A percentile compares a stretch with the other conserved stretches of the same genome.
These are phyloP conservation scores for Asobara japonica DNA, from an alignment of 1,140 invertebrate genomes.

Conservation along the genomic window DNA sequence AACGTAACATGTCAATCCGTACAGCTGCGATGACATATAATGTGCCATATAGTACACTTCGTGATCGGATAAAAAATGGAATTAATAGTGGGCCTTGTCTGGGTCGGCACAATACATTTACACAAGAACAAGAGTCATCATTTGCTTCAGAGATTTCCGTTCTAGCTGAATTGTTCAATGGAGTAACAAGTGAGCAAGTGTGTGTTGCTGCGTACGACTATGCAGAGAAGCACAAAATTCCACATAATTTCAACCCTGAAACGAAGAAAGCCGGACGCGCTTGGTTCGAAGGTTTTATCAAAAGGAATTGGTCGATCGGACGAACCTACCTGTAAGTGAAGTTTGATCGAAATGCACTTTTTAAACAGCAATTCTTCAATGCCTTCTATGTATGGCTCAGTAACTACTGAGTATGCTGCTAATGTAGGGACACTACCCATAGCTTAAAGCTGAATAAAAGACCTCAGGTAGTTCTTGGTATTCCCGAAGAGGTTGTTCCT, in stretches of 20 bases:
- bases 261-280: conserved; percentile 37
- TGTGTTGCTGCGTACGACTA: conserved; percentile 38
- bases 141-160: neutral
- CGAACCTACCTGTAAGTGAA: too few species aligned
- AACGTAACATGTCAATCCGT: too few species aligned
- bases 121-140: neutral
- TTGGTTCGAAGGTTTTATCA: conserved; percentile 49
- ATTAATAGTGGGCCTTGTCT: neutral
- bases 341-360: too few species aligned
- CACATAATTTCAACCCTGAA: conserved; percentile 34
- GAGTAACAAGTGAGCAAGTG: conserved; percentile 14
- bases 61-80: neutral
- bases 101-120: neutral
- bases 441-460: too few species aligned
- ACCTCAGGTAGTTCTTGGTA: too few species aligned
- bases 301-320: too few species aligned
- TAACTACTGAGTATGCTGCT: too few species aligned
- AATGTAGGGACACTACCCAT: too few species aligned
- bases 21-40: too few species aligned
- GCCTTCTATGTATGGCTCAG: too few species aligned
- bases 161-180: neutral
- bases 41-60: neutral
- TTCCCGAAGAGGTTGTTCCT: too few species aligned
- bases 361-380: too few species aligned
- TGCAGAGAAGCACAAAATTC: conserved; percentile 41